A percentile compares a stretch with the other conserved stretches of the same genome.
Conservation (phyloP, 2,797 vertebrate species). For the Urocyon cinereoargenteus region DNA sequence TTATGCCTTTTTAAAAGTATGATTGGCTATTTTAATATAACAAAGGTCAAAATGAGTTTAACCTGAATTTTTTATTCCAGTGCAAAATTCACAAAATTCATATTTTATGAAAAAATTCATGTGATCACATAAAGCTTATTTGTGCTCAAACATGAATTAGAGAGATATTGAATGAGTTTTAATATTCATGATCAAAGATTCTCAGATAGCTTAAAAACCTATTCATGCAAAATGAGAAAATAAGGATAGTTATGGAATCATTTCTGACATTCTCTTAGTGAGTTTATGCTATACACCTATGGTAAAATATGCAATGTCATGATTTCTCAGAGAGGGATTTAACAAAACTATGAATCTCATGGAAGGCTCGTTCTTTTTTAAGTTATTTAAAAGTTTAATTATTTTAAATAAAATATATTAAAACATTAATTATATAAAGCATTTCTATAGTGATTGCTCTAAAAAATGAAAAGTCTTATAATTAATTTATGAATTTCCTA, state of each 20-base stretch:
- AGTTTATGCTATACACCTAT: not conserved
- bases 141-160: not conserved
- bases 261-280: not conserved
- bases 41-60: slow-evolving; percentile 49
- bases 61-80: slow-evolving; percentile 46
- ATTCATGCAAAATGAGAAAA: not conserved
- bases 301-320: not conserved
- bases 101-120: slow-evolving; percentile 52
- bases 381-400: not conserved
- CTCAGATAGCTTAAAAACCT: not conserved
- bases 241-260: not conserved
- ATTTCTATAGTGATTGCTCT: not conserved
- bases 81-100: slow-evolving; percentile 51
- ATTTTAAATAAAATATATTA: not conserved
- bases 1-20: not conserved
- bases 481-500: not conserved
- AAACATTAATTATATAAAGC: not conserved
- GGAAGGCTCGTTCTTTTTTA: not conserved
- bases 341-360: not conserved
- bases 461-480: not conserved
- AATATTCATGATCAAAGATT: slow-evolving; percentile 22
- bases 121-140: not conserved
- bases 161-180: slow-evolving; percentile 12
- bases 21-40: slow-evolving; percentile 57
- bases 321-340: not conserved